Evolutionary conservation across 2,797 vertebrate genomes (phyloP).

Genomic region (Clarias pachynema): DNA sequence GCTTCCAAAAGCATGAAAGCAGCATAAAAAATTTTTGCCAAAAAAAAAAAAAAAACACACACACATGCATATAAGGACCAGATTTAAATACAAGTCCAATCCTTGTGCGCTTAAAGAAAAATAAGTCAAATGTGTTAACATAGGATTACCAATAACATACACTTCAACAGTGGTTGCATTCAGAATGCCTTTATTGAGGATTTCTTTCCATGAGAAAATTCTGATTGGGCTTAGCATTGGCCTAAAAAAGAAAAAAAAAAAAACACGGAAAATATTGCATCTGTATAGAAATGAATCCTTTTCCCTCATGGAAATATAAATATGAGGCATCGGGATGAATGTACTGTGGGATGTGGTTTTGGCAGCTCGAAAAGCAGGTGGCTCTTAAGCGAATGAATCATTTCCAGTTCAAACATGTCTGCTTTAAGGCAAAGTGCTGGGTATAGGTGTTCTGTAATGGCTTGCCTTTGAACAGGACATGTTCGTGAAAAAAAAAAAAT

Average conservation of each 20-base stretch:
- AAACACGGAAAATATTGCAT: constrained; percentile 65
- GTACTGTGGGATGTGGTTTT: constrained; percentile 59
- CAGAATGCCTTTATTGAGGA: neutral
- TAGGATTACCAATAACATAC: neutral
- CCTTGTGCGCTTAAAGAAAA: neutral
- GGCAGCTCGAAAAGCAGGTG: constrained; percentile 55
- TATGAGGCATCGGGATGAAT: constrained; percentile 57
- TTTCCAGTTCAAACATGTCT: constrained; percentile 61
- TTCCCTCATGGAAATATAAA: constrained; percentile 66
- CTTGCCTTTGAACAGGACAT: constrained; percentile 3
- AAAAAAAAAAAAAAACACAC: neutral
- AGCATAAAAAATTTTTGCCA: neutral
- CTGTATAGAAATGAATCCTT: constrained; percentile 49
- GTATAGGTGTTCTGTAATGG: constrained; percentile 8
- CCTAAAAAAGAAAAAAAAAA: constrained; percentile 26
- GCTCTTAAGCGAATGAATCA: constrained; percentile 67
- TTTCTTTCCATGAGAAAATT: constrained; percentile 59
- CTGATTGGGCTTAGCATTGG: constrained; percentile 55
- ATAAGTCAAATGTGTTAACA: neutral
- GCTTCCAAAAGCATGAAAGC: too few species aligned
- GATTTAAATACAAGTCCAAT: neutral
- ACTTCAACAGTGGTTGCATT: neutral
- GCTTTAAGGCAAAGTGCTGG: constrained; percentile 45
- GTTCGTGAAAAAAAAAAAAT: constrained; percentile 6
- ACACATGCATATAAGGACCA: neutral